Evolutionary conservation across 2,888 invertebrate species (phyloP).

Genomic region (Xestia c-nigrum): DNA sequence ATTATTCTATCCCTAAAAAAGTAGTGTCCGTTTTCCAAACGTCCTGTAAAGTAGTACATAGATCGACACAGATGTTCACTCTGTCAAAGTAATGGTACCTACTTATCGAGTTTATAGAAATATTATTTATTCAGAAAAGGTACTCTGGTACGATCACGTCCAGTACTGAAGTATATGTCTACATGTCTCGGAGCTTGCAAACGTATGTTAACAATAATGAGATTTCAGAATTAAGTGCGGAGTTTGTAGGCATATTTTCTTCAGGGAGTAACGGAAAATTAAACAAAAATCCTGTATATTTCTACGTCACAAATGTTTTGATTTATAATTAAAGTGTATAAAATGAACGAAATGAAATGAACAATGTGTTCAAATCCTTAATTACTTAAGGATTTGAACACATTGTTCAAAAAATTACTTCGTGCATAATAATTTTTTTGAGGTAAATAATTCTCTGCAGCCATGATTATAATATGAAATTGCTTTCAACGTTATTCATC

Average conservation of each 20-base stretch:
- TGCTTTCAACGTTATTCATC: background rate
- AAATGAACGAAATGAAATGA: too few relatives aligned
- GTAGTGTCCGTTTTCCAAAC: background rate
- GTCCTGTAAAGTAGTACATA: background rate
- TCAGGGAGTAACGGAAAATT: background rate
- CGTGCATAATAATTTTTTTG: background rate
- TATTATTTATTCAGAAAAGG: conserved; percentile 32
- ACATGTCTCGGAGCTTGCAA: background rate
- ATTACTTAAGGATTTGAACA: background rate
- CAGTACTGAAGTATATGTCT: conserved; percentile 21
- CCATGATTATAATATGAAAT: conserved; percentile 3
- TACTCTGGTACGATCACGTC: conserved; percentile 18
- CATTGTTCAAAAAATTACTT: background rate
- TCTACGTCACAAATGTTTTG: background rate
- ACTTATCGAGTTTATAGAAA: conserved; percentile 17
- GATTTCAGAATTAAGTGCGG: conserved; percentile 15
- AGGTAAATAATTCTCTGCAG: background rate
- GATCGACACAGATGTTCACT: conserved; percentile 2
- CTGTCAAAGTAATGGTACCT: conserved; percentile 21
- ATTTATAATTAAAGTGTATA: background rate
- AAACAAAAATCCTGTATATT: background rate
- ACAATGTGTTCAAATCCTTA: too few relatives aligned
- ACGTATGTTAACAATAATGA: conserved; percentile 31
- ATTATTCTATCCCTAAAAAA: too few relatives aligned
- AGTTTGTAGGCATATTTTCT: background rate